Base-by-base conservation (phyloP, 2,888 invertebrate species). In the Drosophila parthenogenetica region DNA sequence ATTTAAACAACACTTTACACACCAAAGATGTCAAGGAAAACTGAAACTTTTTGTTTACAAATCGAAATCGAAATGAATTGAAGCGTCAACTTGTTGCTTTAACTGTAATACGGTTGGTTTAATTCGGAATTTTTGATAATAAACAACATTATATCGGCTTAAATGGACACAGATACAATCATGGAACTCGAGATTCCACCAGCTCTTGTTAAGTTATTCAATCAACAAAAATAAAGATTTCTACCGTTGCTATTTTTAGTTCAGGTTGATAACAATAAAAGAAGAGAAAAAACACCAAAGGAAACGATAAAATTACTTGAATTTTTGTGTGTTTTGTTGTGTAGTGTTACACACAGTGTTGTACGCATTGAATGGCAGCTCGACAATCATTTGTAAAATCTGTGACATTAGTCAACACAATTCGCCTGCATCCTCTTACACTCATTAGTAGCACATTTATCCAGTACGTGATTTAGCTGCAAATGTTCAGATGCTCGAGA, bases 391-490 rank as follows among this genome's bases (percentile, higher is more conserved):
- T 83, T 85, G 79, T 73, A 68, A 87, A 87, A 87, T 83, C 85
- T 79, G 85, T 66, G 73, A 69, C 81, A 87, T 87, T 81, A 79
- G 76, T 79, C 79, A 61, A 70, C 54, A 58, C 64, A 32, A 60
- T 50, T 60, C 58, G 48, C 42, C 53, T 69, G 71, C 68, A 73
- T 75, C 61, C 70, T 78, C 82, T 74, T 64, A 69, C 67, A 66
- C 88, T 88, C 85, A 88, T 88, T 85, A 85, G 85, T 83, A 81
- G 81, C 85, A 83, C 88, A 88, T 85, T 85, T 88, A 71, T 50
- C 61, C 65, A 63, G 75, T 75, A 85, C 88, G 88, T 85, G 85
- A 83, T 86, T 85, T 73, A 77, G 81, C 68, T 88, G 84, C 81
- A 86, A 88, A 88, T 85, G 73, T 81, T 54, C 53, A 64, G 32